phyloP scores from a whole-genome alignment of 2,888 invertebrate genomes.

The Aradus depressus region DNA sequence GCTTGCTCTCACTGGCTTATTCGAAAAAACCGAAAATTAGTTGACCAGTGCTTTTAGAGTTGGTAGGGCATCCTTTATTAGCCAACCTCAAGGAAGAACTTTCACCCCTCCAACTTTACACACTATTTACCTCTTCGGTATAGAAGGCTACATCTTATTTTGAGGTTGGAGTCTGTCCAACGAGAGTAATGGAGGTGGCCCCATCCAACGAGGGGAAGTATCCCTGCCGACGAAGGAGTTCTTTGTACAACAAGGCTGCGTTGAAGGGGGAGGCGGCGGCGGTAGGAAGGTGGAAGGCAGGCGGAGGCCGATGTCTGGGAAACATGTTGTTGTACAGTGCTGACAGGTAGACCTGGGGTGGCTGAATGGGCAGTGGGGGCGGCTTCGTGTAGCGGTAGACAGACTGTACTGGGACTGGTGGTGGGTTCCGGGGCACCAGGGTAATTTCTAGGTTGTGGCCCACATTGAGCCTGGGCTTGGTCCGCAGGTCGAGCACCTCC shows the following conservation, averaged over 20 bases:
- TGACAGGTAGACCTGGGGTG: conserved; percentile 23
- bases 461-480: conserved; percentile 38
- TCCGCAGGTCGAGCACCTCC: conserved; percentile 55
- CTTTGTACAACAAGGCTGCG: conserved; percentile 44
- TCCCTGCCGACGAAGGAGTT: conserved; percentile 35
- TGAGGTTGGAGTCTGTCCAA: conserved; percentile 37
- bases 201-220: conserved; percentile 34
- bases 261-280: conserved; percentile 17
- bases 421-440: conserved; percentile 40
- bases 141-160: too few species aligned
- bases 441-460: conserved; percentile 62
- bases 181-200: conserved; percentile 38
- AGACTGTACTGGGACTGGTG: conserved; percentile 3
- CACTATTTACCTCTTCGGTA: too few species aligned
- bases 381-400: background rate
- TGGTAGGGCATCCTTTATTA: too few species aligned
- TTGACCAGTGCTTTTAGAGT: too few species aligned
- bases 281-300: conserved; percentile 29
- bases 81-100: too few species aligned
- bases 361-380: conserved; percentile 8
- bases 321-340: conserved; percentile 26
- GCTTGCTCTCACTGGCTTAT: too few species aligned
- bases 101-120: too few species aligned
- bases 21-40: too few species aligned
- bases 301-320: conserved; percentile 37